Conservation (phyloP, 2,797 vertebrate genomes). For the Gambelia wislizenii region DNA sequence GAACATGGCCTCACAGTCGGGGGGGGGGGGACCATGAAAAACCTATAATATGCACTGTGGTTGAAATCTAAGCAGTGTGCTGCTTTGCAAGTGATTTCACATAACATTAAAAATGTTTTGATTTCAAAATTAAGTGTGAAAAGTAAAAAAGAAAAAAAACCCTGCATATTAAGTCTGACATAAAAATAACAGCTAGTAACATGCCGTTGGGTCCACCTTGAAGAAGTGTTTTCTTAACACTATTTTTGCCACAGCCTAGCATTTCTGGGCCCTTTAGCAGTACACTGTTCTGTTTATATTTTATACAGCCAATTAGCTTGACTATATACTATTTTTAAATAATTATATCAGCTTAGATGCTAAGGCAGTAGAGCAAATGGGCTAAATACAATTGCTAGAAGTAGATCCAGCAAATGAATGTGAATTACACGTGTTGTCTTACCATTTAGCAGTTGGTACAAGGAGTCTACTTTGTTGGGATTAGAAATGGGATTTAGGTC, state of each 20-base stretch:
- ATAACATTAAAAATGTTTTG: not conserved
- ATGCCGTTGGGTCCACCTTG: not conserved
- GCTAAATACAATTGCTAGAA: no score
- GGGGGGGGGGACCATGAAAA: no score
- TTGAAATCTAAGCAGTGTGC: not conserved
- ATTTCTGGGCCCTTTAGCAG: not conserved
- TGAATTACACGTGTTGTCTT: no score
- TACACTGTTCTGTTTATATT: not conserved
- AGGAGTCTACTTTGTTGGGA: no score
- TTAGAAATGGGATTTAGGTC: no score
- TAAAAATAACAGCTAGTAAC: not conserved
- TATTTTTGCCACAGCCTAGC: not conserved
- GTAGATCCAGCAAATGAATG: no score
- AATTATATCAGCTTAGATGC: not conserved
- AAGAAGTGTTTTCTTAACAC: not conserved
- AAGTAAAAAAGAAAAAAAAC: no score
- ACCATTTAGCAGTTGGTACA: no score
- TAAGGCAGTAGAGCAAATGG: not conserved
- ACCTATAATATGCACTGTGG: no score
- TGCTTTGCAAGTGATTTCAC: not conserved
- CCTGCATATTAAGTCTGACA: not conserved
- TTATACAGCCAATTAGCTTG: not conserved
- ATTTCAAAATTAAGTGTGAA: no score
- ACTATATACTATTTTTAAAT: not conserved
- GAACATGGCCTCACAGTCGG: no score